phyloP scores from a whole-genome alignment of 2,797 vertebrate species.

The Sternotherus odoratus region DNA sequence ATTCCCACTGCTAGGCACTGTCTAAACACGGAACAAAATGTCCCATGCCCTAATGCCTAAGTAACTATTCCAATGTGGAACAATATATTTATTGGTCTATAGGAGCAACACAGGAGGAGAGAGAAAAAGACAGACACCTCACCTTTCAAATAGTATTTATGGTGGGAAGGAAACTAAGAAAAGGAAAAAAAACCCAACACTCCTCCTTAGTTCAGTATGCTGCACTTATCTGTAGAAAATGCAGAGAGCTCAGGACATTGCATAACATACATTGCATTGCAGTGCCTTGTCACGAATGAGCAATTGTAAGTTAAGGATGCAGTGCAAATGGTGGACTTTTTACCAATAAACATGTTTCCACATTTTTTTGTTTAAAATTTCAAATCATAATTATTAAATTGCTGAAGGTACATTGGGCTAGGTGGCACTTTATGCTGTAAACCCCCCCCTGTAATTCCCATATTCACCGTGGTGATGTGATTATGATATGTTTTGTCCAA shows the following conservation, averaged over 20 bases:
- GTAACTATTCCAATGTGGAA: background rate
- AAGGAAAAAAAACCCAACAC: background rate
- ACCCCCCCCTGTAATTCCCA: no score
- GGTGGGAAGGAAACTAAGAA: background rate
- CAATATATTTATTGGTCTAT: background rate
- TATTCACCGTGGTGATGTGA: no score
- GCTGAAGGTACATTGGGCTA: no score
- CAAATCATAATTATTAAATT: no score
- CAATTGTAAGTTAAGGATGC: background rate
- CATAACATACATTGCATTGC: background rate
- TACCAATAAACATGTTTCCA: background rate
- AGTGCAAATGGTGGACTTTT: background rate
- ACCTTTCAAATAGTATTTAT: background rate
- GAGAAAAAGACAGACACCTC: rapidly evolving
- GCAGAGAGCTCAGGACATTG: background rate
- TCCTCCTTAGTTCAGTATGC: no score
- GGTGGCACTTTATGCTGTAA: no score
- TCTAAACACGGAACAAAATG: background rate
- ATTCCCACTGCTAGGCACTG: background rate
- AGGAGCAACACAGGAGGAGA: rapidly evolving
- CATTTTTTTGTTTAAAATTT: background rate
- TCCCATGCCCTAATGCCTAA: background rate
- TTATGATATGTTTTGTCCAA: no score
- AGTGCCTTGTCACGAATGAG: rapidly evolving
- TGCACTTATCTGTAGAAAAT: background rate